Evolutionary conservation across 2,113 vertebrate species (phyloP).

Genomic region (Zosterops pallidus): DNA sequence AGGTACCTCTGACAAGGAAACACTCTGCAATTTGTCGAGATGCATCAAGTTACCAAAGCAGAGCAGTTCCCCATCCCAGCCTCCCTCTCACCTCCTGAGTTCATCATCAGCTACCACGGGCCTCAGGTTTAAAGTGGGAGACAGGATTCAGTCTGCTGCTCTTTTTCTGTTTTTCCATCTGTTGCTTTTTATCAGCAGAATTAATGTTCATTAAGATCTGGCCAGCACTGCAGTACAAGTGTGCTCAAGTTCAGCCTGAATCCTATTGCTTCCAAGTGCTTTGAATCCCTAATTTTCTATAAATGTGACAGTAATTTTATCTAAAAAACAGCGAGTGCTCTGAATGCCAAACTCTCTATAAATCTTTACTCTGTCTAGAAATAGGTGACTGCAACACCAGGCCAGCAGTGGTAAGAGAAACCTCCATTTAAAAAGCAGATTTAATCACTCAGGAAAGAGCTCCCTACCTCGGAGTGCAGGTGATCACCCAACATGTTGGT

Average conservation of each 20-base stretch:
- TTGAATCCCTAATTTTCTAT: not conserved
- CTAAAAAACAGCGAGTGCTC: not conserved
- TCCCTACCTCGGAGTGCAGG: constrained; percentile 44
- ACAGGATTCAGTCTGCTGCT: not conserved
- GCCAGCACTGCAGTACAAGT: not conserved
- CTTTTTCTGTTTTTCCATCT: not conserved
- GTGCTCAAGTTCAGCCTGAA: not conserved
- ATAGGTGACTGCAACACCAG: not conserved
- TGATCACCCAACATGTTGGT: constrained; percentile 71
- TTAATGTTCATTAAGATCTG: not conserved
- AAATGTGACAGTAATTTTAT: not conserved
- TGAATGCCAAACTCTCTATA: not conserved
- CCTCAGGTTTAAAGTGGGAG: not conserved
- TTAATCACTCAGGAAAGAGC: not conserved
- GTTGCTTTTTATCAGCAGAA: constrained; percentile 9
- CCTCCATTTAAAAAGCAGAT: not conserved
- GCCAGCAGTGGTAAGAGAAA: not conserved
- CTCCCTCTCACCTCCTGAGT: not conserved
- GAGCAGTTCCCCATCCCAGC: not conserved
- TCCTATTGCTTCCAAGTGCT: not conserved
- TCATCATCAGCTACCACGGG: not conserved
- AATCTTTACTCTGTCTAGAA: not conserved
- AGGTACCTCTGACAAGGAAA: not conserved
- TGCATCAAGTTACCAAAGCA: not conserved
- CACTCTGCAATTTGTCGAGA: not conserved